Conservation (phyloP, 1,140 invertebrate species). For the Ceratoteleas bidentatus region DNA sequence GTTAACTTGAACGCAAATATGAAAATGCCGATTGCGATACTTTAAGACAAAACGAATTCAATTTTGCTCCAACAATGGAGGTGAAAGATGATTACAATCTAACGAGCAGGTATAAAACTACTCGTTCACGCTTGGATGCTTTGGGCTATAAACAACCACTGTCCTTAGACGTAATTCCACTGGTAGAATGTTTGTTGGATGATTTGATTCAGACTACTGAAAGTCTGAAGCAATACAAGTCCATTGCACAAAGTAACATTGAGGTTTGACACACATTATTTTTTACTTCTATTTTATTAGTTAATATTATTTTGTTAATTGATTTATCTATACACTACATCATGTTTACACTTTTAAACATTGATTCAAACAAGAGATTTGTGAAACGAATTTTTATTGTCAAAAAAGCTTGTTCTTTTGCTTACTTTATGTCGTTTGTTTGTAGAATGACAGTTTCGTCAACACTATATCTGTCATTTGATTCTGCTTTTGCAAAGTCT, state of each 20-base stretch:
- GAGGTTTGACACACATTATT: constrained; percentile 77
- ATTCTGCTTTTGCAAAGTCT: no score
- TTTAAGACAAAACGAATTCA: constrained; percentile 1
- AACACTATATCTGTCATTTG: no score
- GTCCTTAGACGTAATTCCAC: constrained; percentile 86
- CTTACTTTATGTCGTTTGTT: constrained; percentile 32
- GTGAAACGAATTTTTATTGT: no score
- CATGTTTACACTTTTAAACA: no score
- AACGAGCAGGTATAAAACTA: constrained; percentile 77
- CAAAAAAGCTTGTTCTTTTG: no score
- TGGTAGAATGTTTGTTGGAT: constrained; percentile 88
- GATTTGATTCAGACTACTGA: constrained; percentile 90
- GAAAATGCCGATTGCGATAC: constrained; percentile 6
- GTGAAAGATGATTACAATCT: constrained; percentile 73
- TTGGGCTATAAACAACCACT: constrained; percentile 89
- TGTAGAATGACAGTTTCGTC: constrained; percentile 9
- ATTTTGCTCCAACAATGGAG: constrained; percentile 55
- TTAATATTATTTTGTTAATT: no score
- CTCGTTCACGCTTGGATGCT: constrained; percentile 85
- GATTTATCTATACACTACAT: no score
- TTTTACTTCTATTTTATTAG: constrained; percentile 13
- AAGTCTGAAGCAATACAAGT: constrained; percentile 89
- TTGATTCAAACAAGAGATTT: no score
- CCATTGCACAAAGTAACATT: constrained; percentile 84
- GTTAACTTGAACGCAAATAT: constrained; percentile 2